Evolutionary conservation across 1,140 invertebrate species (phyloP).

Genomic region (Myzus persicae): DNA sequence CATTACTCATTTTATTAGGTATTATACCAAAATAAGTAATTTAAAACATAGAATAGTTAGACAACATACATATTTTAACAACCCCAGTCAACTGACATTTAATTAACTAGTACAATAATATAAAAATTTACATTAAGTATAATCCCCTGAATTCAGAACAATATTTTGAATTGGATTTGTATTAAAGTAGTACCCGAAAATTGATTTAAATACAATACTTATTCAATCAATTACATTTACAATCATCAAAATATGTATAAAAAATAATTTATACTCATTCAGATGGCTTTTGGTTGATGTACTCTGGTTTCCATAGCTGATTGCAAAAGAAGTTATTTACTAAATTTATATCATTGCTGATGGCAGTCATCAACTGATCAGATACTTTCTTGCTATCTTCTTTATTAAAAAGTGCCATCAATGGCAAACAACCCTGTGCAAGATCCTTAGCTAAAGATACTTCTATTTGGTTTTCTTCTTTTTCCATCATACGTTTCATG

Average conservation of each 20-base stretch:
- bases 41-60: constrained; percentile 37
- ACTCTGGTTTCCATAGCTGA: constrained; percentile 70
- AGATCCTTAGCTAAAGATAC: constrained; percentile 60
- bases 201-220: background rate
- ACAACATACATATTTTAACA: constrained; percentile 25
- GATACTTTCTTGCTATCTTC: constrained; percentile 58
- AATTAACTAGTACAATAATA: background rate
- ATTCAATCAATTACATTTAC: background rate
- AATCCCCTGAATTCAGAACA: background rate
- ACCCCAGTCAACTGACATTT: background rate
- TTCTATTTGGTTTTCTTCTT: constrained; percentile 60
- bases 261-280: constrained; percentile 30
- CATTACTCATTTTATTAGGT: background rate
- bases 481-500: constrained; percentile 61
- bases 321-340: constrained; percentile 69
- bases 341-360: constrained; percentile 65
- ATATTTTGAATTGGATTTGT: constrained; percentile 7
- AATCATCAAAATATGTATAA: background rate
- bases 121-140: constrained; percentile 16
- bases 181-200: background rate
- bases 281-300: constrained; percentile 63
- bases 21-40: background rate
- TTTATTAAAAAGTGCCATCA: constrained; percentile 59
- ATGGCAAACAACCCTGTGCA: constrained; percentile 59
- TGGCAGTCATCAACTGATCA: constrained; percentile 60